Evolutionary conservation across 2,888 invertebrate genomes (phyloP), one percentile per base, ranked within the genome.

Genomic region (Lithophane semibrunnea): DNA sequence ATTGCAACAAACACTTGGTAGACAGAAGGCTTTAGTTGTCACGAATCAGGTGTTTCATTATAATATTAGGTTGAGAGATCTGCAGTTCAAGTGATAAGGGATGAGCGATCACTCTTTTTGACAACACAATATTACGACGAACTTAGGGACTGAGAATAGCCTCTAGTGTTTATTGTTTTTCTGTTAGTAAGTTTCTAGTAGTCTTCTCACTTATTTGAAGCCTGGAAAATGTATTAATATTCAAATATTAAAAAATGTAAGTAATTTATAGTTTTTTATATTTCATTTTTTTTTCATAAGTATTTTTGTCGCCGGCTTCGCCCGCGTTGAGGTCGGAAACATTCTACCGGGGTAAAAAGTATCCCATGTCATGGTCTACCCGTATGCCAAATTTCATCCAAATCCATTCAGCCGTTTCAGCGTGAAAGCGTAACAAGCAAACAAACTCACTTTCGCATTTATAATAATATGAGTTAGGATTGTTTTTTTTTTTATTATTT

Each of bases 31-130:
- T 91, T 91, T 88, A 87, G 74, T 72, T 79, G 85, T 86, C 86
- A 86, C 85, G 88, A 92, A 92, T 92, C 89, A 87, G 87, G 84
- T 88, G 87, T 91, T 91, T 91, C 89, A 91, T 92, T 91, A 90
- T 70, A 73, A 79, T 86, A 89, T 87, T 82, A 87, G 79, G 80
- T 83, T 79, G 82, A 87, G 86, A 79, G 68, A 86, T 4, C 13
- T 77, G 65, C 56, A 85, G 79, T 82, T 37, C 56, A 90, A 88
- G 80, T 71, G 24, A 77, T 65, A 77, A 88, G 61, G 37, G 29
- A 60, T 7, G 16, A 70, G 76, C 68, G 77, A 74, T 75, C 29
- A 54, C 21, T 63, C 8, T 54, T 24, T 65, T 29, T 75, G 56
- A 21, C 8, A 8, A 56, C 42, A 66, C 13, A 47, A 47, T 60